A percentile compares a stretch with the other conserved stretches of the same genome.
Evolutionary conservation across 2,113 vertebrate genomes (phyloP).

Genomic region (Ciconia stormi): DNA sequence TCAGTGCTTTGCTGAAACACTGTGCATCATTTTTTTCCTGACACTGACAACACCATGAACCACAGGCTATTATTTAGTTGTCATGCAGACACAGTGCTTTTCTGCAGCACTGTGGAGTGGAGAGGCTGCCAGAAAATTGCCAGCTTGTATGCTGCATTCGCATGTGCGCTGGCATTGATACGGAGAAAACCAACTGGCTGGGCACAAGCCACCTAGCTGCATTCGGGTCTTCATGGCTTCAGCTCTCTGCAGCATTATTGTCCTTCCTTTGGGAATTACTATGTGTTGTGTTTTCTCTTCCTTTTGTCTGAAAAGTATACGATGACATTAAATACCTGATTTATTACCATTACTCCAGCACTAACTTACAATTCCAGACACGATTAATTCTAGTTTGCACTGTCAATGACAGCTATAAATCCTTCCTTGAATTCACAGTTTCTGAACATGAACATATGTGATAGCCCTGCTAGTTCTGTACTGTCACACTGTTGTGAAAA

Average conservation of each 20-base stretch:
- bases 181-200: background rate
- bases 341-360: background rate
- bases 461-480: background rate
- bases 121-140: background rate
- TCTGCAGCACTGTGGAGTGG: background rate
- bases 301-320: background rate
- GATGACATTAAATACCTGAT: background rate
- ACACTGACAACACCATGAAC: background rate
- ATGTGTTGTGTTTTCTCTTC: background rate
- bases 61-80: background rate
- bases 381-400: background rate
- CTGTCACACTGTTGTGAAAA: background rate
- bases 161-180: background rate
- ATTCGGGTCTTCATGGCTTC: background rate
- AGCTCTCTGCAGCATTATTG: background rate
- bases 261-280: background rate
- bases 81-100: background rate
- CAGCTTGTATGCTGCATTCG: background rate
- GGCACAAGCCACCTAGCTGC: background rate
- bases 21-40: background rate
- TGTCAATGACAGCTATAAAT: background rate
- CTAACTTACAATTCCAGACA: background rate
- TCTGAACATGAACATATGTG: background rate
- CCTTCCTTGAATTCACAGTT: background rate
- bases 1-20: background rate